Conservation (phyloP, 2,888 invertebrate genomes). For the Pilophorus perplexus region DNA sequence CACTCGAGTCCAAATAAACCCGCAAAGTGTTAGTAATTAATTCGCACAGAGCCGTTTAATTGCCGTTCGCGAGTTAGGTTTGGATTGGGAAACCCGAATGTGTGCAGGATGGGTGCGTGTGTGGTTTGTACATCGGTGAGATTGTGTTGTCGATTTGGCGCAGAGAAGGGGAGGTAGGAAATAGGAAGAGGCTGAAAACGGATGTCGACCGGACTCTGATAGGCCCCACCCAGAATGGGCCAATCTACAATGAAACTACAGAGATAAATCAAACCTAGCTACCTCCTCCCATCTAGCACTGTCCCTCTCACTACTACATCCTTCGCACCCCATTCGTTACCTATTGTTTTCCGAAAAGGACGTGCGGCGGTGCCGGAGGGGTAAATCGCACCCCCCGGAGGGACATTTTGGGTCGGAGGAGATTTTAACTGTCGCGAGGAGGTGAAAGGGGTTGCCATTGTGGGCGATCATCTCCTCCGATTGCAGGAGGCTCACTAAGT, state of each 20-base stretch:
- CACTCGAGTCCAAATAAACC: too few species aligned
- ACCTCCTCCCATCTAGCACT: background rate
- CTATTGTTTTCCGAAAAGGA: conserved; percentile 31
- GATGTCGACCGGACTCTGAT: conserved; percentile 22
- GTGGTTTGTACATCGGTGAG: too few species aligned
- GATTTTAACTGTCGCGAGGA: background rate
- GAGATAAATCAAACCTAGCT: conserved; percentile 30
- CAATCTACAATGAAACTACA: conserved; percentile 28
- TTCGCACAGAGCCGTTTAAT: too few species aligned
- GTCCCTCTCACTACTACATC: background rate
- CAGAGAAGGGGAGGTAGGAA: background rate
- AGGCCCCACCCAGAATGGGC: conserved; percentile 19
- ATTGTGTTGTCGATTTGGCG: too few species aligned
- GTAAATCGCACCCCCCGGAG: conserved; percentile 19
- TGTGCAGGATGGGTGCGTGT: too few species aligned
- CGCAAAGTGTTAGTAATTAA: too few species aligned
- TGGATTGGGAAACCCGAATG: too few species aligned
- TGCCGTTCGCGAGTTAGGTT: too few species aligned
- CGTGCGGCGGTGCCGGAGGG: too few species aligned
- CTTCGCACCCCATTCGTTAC: conserved; percentile 20
- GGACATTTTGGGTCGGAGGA: background rate
- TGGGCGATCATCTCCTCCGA: too few species aligned
- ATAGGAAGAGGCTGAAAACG: conserved; percentile 31
- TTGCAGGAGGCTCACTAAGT: too few species aligned
- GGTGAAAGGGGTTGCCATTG: background rate